phyloP scores from a whole-genome alignment of 1,140 invertebrate species.

The Nixonia krombeini region DNA sequence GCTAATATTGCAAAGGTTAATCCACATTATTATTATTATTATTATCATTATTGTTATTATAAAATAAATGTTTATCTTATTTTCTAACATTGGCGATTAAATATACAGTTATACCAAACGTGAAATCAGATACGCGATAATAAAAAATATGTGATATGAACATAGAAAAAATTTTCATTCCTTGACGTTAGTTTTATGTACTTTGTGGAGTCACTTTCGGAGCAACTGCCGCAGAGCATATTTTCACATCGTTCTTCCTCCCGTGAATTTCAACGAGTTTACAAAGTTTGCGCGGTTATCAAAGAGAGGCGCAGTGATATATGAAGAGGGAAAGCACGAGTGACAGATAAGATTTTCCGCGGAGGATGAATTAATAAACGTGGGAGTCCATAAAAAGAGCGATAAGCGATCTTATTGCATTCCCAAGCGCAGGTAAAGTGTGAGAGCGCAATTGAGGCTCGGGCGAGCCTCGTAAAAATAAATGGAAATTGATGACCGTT shows the following conservation, averaged over 20 bases:
- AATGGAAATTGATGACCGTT: constrained; percentile 32
- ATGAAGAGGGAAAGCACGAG: constrained; percentile 9
- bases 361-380: constrained; percentile 50
- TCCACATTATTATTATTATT: too few species aligned
- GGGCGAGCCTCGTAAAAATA: constrained; percentile 25
- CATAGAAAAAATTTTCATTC: too few species aligned
- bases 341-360: constrained; percentile 48
- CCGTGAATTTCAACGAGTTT: constrained; percentile 8
- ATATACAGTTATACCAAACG: too few species aligned
- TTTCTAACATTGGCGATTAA: too few species aligned
- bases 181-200: too few species aligned
- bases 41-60: too few species aligned
- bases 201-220: too few species aligned
- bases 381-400: constrained; percentile 47
- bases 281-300: constrained; percentile 18
- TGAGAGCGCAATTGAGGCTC: constrained; percentile 10
- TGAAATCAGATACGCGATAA: too few species aligned
- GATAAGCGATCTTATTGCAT: constrained; percentile 32
- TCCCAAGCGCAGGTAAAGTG: constrained; percentile 15
- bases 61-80: too few species aligned
- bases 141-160: too few species aligned
- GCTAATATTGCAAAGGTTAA: too few species aligned
- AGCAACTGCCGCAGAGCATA: too few species aligned
- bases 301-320: constrained; percentile 14
- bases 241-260: constrained; percentile 1